A percentile compares a stretch with the other conserved stretches of the same genome.
phyloP scores from a whole-genome alignment of 2,797 vertebrate species.

The Danio choprae region DNA sequence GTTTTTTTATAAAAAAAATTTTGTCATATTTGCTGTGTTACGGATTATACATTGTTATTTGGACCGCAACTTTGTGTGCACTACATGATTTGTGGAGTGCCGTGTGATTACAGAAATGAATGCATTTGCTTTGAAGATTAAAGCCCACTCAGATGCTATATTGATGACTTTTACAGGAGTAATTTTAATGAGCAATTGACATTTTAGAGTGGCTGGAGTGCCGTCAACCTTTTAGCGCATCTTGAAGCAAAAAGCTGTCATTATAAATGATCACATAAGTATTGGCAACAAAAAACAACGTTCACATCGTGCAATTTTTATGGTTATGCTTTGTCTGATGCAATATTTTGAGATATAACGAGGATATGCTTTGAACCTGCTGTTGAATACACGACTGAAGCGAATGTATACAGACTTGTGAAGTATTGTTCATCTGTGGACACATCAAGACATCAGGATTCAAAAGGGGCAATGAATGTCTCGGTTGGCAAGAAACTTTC shows the following conservation, averaged over 20 bases:
- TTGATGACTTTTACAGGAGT: background rate
- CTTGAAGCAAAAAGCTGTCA: constrained; percentile 5
- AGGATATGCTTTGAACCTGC: background rate
- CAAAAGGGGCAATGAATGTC: background rate
- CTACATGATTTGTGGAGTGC: background rate
- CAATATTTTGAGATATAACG: too few relatives aligned
- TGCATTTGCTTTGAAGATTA: constrained; percentile 6
- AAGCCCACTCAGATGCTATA: background rate
- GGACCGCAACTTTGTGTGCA: background rate
- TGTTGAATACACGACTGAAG: background rate
- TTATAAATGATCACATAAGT: background rate
- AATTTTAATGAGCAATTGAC: background rate
- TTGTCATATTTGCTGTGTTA: background rate
- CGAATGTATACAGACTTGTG: background rate
- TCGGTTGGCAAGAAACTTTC: background rate
- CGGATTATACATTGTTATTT: too few relatives aligned
- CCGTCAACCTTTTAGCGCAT: background rate
- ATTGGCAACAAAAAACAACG: background rate
- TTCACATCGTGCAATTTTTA: background rate
- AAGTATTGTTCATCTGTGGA: background rate
- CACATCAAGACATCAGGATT: background rate
- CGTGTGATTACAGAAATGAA: background rate
- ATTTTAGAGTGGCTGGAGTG: constrained; percentile 3
- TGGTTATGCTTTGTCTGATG: background rate
- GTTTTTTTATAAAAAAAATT: too few relatives aligned